phyloP scores from a whole-genome alignment of 2,888 invertebrate species.

The Apoda limacodes region DNA sequence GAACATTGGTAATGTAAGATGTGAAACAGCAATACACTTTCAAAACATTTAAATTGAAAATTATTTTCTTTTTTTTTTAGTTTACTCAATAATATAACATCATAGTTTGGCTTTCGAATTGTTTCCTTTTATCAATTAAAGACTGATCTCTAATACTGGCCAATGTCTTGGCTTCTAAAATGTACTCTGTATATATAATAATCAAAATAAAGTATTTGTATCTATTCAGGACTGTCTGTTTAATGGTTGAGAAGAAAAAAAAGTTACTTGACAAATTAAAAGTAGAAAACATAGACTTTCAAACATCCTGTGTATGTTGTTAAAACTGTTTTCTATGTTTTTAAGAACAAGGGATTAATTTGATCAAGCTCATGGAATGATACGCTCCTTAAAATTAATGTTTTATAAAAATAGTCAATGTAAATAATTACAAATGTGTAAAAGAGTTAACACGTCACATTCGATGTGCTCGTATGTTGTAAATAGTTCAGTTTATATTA shows the following conservation, averaged over 20 bases:
- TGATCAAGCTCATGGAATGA: constrained; percentile 61
- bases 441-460: constrained; percentile 45
- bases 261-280: too few relatives aligned
- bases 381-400: constrained; percentile 60
- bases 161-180: constrained; percentile 16
- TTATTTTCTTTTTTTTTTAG: too few relatives aligned
- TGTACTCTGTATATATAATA: too few relatives aligned
- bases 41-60: too few relatives aligned
- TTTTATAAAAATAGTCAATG: constrained; percentile 59
- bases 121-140: constrained; percentile 58
- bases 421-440: constrained; percentile 62
- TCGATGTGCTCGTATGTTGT: constrained; percentile 56
- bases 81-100: constrained; percentile 26
- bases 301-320: too few relatives aligned
- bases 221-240: constrained; percentile 27
- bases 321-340: constrained; percentile 24
- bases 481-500: constrained; percentile 61
- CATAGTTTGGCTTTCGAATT: constrained; percentile 32
- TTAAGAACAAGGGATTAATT: constrained; percentile 53
- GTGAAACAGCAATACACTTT: too few relatives aligned
- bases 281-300: too few relatives aligned
- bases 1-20: too few relatives aligned
- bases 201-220: constrained; percentile 18
- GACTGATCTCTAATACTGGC: constrained; percentile 54
- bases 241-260: constrained; percentile 28